Evolutionary conservation across 1,140 invertebrate genomes (phyloP).

Genomic region (Lucilia sericata): DNA sequence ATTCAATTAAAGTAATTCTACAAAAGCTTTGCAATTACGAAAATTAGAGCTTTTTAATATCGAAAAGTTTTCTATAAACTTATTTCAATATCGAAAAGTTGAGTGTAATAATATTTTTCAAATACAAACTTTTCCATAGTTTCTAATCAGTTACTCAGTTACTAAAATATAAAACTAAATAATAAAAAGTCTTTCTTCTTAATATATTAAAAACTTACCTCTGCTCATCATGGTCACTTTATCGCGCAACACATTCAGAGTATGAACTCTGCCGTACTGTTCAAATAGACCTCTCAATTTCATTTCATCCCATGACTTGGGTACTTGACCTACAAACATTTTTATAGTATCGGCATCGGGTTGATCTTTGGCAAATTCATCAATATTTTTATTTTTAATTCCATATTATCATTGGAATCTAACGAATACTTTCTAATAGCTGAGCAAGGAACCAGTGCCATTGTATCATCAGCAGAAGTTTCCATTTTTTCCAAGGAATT

Average conservation of each 20-base stretch:
- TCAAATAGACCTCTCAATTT: conserved; percentile 95
- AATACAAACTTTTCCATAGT: too few relatives aligned
- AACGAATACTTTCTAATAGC: neutral
- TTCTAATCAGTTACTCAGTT: too few relatives aligned
- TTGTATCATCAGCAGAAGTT: conserved; percentile 16
- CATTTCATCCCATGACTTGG: conserved; percentile 95
- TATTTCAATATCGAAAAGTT: too few relatives aligned
- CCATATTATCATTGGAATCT: neutral
- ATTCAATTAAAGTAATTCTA: too few relatives aligned
- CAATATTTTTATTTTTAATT: neutral
- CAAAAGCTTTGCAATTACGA: too few relatives aligned
- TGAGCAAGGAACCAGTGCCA: conserved; percentile 9
- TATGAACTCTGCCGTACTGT: conserved; percentile 95
- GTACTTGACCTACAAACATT: conserved; percentile 99
- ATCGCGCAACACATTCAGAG: conserved; percentile 96
- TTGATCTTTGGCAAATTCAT: conserved; percentile 69
- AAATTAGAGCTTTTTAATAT: too few relatives aligned
- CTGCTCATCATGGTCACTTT: conserved; percentile 95
- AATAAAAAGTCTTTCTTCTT: conserved; percentile 12
- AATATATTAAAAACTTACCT: conserved; percentile 76
- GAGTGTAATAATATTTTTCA: too few relatives aligned
- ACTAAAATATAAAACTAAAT: too few relatives aligned
- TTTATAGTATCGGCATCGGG: conserved; percentile 98
- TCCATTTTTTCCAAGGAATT: neutral
- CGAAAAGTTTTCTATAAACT: too few relatives aligned